phyloP scores from a whole-genome alignment of 2,888 invertebrate genomes.

The Tromatobia lineatoria region DNA sequence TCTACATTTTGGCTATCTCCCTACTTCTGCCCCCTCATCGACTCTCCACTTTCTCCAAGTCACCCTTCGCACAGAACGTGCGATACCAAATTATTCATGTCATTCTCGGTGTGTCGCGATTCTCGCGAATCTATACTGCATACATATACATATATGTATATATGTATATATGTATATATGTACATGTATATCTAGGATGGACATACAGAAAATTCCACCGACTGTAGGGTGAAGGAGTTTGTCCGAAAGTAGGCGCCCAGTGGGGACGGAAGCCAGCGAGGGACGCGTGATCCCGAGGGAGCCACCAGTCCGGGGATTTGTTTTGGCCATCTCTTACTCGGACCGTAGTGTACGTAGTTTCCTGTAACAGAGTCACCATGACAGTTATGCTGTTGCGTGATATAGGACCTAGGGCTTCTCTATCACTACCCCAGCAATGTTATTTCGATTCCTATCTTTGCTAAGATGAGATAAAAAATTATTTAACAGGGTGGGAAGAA shows the following conservation, averaged over 20 bases:
- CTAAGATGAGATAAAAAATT: slow-evolving; percentile 57
- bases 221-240: slow-evolving; percentile 50
- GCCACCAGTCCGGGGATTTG: slow-evolving; percentile 78
- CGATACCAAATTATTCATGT: slow-evolving; percentile 78
- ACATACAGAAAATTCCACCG: slow-evolving; percentile 30
- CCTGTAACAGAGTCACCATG: slow-evolving; percentile 73
- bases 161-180: slow-evolving; percentile 20
- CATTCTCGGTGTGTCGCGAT: slow-evolving; percentile 74
- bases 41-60: slow-evolving; percentile 51
- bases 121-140: slow-evolving; percentile 68
- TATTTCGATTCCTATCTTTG: slow-evolving; percentile 55
- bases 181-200: background rate
- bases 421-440: slow-evolving; percentile 31
- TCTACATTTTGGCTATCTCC: slow-evolving; percentile 53
- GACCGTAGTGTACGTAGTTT: slow-evolving; percentile 73
- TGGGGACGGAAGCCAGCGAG: slow-evolving; percentile 60
- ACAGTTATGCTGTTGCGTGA: slow-evolving; percentile 52
- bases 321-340: slow-evolving; percentile 74
- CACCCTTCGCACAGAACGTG: slow-evolving; percentile 47
- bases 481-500: slow-evolving; percentile 49
- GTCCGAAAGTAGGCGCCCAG: slow-evolving; percentile 47
- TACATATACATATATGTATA: slow-evolving; percentile 34
- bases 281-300: slow-evolving; percentile 75
- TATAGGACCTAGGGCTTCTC: slow-evolving; percentile 29
- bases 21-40: slow-evolving; percentile 41